phyloP scores from a whole-genome alignment of 1,140 invertebrate genomes.

The Drosophila prosaltans region DNA sequence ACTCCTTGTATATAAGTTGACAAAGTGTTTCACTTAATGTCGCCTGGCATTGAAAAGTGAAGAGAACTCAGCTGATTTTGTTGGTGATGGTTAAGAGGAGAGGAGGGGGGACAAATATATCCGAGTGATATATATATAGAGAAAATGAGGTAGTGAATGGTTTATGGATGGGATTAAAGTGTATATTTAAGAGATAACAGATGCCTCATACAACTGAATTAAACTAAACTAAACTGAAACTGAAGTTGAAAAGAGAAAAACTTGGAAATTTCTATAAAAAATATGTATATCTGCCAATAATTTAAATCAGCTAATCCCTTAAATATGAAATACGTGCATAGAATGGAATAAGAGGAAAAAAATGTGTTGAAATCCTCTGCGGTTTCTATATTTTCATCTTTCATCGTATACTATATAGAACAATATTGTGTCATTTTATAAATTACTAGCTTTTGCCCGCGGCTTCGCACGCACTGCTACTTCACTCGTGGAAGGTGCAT shows the following conservation, averaged over 20 bases:
- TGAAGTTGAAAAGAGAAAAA: not conserved
- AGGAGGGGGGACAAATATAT: not conserved
- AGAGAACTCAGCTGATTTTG: conserved; percentile 56
- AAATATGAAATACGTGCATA: conserved; percentile 3
- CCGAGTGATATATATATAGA: not conserved
- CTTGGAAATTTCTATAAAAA: not conserved
- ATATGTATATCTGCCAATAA: not conserved
- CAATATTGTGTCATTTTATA: too few relatives aligned
- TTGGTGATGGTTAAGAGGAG: conserved; percentile 7
- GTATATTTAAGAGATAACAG: conserved; percentile 4
- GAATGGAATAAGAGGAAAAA: not conserved
- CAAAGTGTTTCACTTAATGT: conserved; percentile 79
- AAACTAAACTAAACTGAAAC: not conserved
- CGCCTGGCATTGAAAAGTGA: conserved; percentile 62
- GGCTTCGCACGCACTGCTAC: too few relatives aligned
- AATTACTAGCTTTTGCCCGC: too few relatives aligned
- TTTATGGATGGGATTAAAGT: conserved; percentile 37
- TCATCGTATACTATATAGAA: too few relatives aligned
- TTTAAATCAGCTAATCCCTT: conserved; percentile 7
- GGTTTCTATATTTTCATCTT: too few relatives aligned
- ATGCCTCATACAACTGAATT: not conserved
- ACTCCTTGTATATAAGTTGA: conserved; percentile 58
- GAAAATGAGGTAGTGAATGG: conserved; percentile 13
- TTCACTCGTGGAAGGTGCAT: too few relatives aligned
- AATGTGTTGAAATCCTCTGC: not conserved